Base-by-base conservation (phyloP, 2,888 invertebrate species). In the Andrena praecox region DNA sequence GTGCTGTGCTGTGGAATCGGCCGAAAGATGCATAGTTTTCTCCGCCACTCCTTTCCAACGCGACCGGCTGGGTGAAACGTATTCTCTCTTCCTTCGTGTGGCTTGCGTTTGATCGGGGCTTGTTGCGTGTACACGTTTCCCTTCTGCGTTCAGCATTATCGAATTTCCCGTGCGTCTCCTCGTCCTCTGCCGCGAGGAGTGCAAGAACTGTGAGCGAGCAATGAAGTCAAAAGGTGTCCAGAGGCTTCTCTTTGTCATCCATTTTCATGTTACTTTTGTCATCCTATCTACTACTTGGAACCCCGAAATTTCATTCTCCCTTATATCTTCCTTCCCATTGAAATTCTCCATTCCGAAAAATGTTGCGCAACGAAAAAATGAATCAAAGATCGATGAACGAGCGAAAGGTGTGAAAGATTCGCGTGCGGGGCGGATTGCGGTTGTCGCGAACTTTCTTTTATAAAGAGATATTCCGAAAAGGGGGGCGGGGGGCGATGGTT, bases 381-480 rank as follows among this genome's bases (percentile, higher is more conserved):
- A 82, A 77, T 81, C 74, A 77, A 83, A 83, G 71, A 81, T 70
- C 71, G 77, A 85, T 85, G 78, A 87, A 85, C 73, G 76, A 85
- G 82, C 68, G 82, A 89, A 89, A 89, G 80, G 81, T 88, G 73
- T 82, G 86, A 87, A 29, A 80, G 82, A 83, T 85, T 81, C 66
- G 54, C 75, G 71, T 82, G 88, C 87, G 85, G 77, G 75, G 76
- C 78, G 82, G 83, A 71, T 76, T 75, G 50, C 50, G 75, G 77
- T 68, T 56, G 8, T 80, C 59, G 78, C 85, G 74, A 69, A 78
- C 35, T 59, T 67, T 73, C 84, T 42, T 68, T 68, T 35, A 80
- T 73, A 89, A 90, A 90, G 89, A 88, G 89, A 88, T 88, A 88
- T 85, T 86, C 80, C 87, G 77, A 87, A 90, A 89, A 85, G 84